phyloP scores from a whole-genome alignment of 2,888 invertebrate genomes.

The Leptopilina syphax region DNA sequence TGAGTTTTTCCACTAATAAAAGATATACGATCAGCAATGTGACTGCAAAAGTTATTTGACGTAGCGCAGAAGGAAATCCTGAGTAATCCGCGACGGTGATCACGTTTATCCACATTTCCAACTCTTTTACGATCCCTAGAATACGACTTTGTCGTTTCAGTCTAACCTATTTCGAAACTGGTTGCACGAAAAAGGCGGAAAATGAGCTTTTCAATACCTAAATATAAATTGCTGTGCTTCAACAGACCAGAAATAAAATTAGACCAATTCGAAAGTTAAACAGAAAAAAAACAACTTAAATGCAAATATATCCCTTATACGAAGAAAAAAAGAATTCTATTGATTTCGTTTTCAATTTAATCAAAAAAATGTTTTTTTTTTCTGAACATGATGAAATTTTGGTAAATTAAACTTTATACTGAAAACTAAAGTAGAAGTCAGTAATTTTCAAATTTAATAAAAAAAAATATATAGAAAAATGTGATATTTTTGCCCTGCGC shows the following conservation, averaged over 20 bases:
- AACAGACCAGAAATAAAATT: conserved; percentile 2
- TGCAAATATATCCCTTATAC: no score
- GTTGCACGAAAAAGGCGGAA: conserved; percentile 29
- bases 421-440: no score
- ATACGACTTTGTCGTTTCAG: conserved; percentile 18
- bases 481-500: no score
- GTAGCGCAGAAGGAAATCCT: conserved; percentile 52
- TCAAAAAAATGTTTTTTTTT: no score
- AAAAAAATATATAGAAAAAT: no score
- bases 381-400: no score
- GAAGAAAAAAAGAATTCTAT: no score
- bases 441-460: no score
- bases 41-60: conserved; percentile 56
- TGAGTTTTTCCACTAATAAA: conserved; percentile 72
- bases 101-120: conserved; percentile 22
- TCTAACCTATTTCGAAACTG: conserved; percentile 22
- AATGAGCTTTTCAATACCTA: conserved; percentile 15
- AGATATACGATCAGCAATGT: conserved; percentile 7
- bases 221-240: conserved; percentile 26
- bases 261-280: neutral
- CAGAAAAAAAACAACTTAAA: neutral
- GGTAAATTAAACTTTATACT: no score
- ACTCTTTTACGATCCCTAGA: conserved; percentile 25
- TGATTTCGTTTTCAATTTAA: neutral
- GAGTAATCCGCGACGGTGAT: conserved; percentile 41